Base-by-base conservation (phyloP, 2,888 invertebrate genomes). In the Trissolcus brochymenae region DNA sequence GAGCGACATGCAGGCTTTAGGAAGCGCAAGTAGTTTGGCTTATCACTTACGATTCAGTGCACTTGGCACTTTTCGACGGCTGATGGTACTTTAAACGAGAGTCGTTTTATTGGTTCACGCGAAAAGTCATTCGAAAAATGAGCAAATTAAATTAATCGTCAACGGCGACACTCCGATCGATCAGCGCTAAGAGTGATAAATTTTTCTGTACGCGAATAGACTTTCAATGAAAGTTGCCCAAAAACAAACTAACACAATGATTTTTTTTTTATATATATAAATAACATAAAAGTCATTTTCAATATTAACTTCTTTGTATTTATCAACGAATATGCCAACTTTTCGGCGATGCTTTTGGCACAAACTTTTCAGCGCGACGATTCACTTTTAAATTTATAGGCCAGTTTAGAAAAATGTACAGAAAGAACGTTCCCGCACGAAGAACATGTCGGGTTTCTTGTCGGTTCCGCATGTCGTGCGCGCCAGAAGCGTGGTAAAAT, bases 31-130 rank as follows among this genome's bases (percentile, higher is more conserved):
- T 64, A 71, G 72, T 67, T 64, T 72, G 72, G 72, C 77, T 77
- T 77, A 77, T 77, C 77, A 77, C 72, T 77, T 71, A 72, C 77
- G 68, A 77, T 66, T 65, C 77, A 72, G 43, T 70, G 66, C 77
- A 68, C 72, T 65, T 73, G 67, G 60, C 57, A 73, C 64, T 62
- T 51, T 73, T 65, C 65, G 56, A 65, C 50, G 70, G 67, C 61
- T 76, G 65, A 67, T 73, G 68, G 70, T 54, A 64, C 66, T 76
- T 76, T 71, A 55, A 71, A 70, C 55, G 35, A 65, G 70, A 57
- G 60, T 65, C 66, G 66, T 76, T 76, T 76, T 76, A 76, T 76
- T 70, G 65, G 51, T n/a, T 46, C 65, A 21, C 55, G 74, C 65
- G 68, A 65, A 75, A 75, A 68, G 68, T 68, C 68, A 65, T 60